Conservation (phyloP, 2,888 invertebrate genomes). For the Chelonus formosanus region DNA sequence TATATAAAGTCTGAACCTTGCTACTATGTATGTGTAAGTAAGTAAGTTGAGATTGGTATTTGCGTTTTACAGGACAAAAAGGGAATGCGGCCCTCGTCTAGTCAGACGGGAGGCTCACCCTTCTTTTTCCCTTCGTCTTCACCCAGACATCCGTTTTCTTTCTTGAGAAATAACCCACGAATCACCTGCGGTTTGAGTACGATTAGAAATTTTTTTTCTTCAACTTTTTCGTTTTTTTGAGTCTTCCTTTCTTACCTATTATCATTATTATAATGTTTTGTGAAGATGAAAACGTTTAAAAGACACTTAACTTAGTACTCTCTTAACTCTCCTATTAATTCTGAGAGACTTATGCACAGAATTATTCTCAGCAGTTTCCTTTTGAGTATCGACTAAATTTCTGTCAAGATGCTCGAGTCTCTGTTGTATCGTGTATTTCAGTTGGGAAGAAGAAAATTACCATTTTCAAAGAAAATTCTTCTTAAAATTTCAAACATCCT, state of each 20-base stretch:
- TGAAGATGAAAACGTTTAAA: neutral
- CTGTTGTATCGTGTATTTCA: too few relatives aligned
- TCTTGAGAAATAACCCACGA: conserved; percentile 35
- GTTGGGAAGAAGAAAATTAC: too few relatives aligned
- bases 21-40: conserved; percentile 1
- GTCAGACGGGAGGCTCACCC: conserved; percentile 28
- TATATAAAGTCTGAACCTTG: conserved; percentile 12
- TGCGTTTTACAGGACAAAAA: conserved; percentile 36
- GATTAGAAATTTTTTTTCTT: conserved; percentile 34
- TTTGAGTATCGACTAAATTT: too few relatives aligned
- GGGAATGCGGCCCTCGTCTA: conserved; percentile 32
- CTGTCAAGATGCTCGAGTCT: neutral
- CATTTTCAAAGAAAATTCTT: too few relatives aligned
- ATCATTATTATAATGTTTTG: neutral
- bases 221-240: neutral
- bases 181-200: conserved; percentile 38
- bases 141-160: conserved; percentile 21
- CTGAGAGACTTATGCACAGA: too few relatives aligned
- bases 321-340: too few relatives aligned
- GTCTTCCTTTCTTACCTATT: neutral
- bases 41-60: conserved; percentile 35
- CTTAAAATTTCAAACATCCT: too few relatives aligned
- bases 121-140: conserved; percentile 21
- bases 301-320: conserved; percentile 2
- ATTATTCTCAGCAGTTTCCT: too few relatives aligned